Conservation (phyloP, 1,140 invertebrate genomes). For the Leptinotarsa lineolata region DNA sequence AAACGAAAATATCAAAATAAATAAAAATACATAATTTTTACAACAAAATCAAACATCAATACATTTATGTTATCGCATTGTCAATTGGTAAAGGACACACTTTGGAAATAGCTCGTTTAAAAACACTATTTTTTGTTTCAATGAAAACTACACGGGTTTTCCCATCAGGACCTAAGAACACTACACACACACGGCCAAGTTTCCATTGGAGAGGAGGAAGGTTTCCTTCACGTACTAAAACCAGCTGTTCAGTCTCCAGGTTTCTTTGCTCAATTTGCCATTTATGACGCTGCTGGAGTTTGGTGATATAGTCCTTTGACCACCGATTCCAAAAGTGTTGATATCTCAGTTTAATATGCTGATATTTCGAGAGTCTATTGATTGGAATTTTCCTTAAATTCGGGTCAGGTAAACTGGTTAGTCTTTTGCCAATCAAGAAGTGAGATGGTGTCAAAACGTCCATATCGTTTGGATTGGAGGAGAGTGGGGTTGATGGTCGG, state of each 20-base stretch:
- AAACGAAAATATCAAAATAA: too few relatives aligned
- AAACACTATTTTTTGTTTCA: neutral
- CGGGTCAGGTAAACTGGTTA: constrained; percentile 49
- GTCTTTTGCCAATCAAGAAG: constrained; percentile 47
- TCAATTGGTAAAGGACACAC: constrained; percentile 10
- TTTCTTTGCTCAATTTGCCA: constrained; percentile 28
- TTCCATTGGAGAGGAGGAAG: neutral
- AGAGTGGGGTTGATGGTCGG: constrained; percentile 33
- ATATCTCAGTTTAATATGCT: constrained; percentile 41
- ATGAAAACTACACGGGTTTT: neutral
- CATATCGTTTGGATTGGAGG: constrained; percentile 42
- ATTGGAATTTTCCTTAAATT: constrained; percentile 32
- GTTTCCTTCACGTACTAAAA: neutral
- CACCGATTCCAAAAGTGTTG: constrained; percentile 45
- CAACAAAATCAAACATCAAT: too few relatives aligned
- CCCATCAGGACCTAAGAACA: neutral
- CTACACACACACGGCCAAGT: neutral
- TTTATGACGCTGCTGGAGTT: constrained; percentile 40
- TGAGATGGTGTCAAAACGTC: constrained; percentile 48
- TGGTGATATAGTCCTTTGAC: constrained; percentile 42
- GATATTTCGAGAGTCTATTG: constrained; percentile 39
- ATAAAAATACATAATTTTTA: too few relatives aligned
- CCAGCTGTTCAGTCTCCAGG: too few relatives aligned
- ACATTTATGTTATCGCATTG: too few relatives aligned
- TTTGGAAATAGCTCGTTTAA: neutral